Percentiles rank a stretch among this genome's conserved stretches.
These are phyloP conservation scores for Syrrhaptes paradoxus DNA, from an alignment of 2,113 vertebrate species.

Conservation along the genomic window DNA sequence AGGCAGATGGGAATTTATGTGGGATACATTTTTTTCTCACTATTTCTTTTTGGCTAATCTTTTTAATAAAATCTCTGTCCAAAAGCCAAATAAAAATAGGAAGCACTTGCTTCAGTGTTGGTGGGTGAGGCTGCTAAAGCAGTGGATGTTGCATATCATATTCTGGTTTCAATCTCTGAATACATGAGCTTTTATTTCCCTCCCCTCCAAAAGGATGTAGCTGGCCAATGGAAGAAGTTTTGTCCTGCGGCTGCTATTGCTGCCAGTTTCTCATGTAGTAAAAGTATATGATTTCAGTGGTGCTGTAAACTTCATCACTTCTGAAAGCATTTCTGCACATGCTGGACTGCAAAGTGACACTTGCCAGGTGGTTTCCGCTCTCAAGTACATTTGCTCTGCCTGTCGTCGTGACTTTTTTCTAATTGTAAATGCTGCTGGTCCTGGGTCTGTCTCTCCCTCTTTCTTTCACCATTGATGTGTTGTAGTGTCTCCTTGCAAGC, in stretches of 20 bases:
- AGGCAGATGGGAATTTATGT: not conserved
- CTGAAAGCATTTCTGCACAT: conserved; percentile 17
- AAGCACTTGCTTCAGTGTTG: not conserved
- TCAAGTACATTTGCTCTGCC: not conserved
- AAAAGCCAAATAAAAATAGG: not conserved
- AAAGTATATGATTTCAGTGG: not conserved
- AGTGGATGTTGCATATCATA: not conserved
- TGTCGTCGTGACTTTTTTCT: not conserved
- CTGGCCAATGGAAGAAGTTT: not conserved
- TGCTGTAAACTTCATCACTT: conserved; percentile 26
- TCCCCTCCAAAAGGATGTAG: not conserved
- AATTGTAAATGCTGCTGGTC: not conserved
- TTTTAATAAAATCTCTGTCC: not conserved
- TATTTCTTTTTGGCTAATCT: not conserved
- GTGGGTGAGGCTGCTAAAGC: not conserved
- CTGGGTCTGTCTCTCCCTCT: not conserved
- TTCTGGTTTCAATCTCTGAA: not conserved
- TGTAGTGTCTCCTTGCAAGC: not conserved
- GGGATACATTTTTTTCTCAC: not conserved
- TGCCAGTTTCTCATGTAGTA: not conserved
- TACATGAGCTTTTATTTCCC: not conserved
- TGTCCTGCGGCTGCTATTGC: not conserved
- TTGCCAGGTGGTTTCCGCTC: conserved; percentile 16
- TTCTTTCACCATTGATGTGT: not conserved
- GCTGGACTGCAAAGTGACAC: conserved; percentile 4